Conservation (phyloP, 2,797 vertebrate genomes). For the Danio kyathit region DNA sequence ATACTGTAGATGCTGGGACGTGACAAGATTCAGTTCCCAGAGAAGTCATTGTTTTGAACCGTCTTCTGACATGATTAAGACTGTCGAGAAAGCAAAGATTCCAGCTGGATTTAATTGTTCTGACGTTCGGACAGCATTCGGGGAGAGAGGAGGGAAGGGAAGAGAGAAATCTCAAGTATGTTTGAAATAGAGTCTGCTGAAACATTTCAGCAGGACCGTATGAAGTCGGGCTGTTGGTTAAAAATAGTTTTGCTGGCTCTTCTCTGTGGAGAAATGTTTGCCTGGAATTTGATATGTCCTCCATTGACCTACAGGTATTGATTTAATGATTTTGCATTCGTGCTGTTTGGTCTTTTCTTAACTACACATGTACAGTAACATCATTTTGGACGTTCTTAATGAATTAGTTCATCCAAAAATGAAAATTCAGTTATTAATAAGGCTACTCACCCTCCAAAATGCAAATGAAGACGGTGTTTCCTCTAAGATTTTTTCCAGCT, state of each 20-base stretch:
- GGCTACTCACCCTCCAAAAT: no score
- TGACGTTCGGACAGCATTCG: conserved; percentile 49
- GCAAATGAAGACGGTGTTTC: no score
- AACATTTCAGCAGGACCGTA: conserved; percentile 48
- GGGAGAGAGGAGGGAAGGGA: conserved; percentile 23
- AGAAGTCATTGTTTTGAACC: conserved; percentile 30
- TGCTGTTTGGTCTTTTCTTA: conserved; percentile 38
- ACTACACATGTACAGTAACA: conserved; percentile 8
- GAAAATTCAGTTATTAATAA: no score
- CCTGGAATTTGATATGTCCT: conserved; percentile 39
- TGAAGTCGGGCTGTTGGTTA: conserved; percentile 45
- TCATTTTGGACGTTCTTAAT: neutral
- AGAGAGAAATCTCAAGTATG: conserved; percentile 48
- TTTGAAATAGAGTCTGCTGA: conserved; percentile 56
- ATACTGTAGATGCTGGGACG: conserved; percentile 12
- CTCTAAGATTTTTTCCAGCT: no score
- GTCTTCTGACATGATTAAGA: conserved; percentile 19
- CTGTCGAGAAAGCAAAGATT: conserved; percentile 11
- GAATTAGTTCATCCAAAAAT: no score
- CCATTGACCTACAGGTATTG: conserved; percentile 42
- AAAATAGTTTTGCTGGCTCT: conserved; percentile 55
- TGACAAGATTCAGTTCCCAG: conserved; percentile 23
- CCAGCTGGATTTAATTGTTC: conserved; percentile 36
- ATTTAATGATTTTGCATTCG: conserved; percentile 26
- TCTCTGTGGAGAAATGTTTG: conserved; percentile 17